Conservation (phyloP, 2,888 invertebrate species). For the Drosophila suboccidentalis region DNA sequence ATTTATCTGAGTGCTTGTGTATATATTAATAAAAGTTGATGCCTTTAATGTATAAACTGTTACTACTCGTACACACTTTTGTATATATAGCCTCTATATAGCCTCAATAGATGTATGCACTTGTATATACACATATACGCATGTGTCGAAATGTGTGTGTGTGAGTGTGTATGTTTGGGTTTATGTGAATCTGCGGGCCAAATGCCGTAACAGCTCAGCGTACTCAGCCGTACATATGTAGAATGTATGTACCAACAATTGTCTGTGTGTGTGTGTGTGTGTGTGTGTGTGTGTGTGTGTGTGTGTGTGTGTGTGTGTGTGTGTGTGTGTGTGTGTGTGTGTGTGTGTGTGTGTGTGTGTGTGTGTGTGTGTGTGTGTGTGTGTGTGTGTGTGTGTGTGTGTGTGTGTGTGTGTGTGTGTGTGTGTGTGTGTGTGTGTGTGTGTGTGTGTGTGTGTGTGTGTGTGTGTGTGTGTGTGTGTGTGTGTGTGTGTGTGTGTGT, state of each 20-base stretch:
- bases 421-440: constrained; percentile 17
- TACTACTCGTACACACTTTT: constrained; percentile 56
- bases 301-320: constrained; percentile 21
- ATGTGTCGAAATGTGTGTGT: constrained; percentile 17
- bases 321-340: constrained; percentile 17
- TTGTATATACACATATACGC: constrained; percentile 46
- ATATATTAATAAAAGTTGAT: constrained; percentile 61
- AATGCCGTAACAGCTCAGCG: constrained; percentile 36
- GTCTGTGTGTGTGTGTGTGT: constrained; percentile 30
- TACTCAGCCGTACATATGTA: constrained; percentile 72
- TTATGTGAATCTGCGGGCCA: constrained; percentile 34
- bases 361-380: constrained; percentile 16
- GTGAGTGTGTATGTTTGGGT: constrained; percentile 1
- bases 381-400: constrained; percentile 18
- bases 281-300: too few relatives aligned
- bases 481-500: constrained; percentile 21
- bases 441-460: constrained; percentile 19
- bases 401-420: constrained; percentile 20
- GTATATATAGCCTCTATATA: constrained; percentile 48
- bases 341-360: constrained; percentile 20
- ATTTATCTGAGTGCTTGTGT: constrained; percentile 31
- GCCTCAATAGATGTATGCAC: constrained; percentile 50
- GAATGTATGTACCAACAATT: constrained; percentile 77
- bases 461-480: constrained; percentile 16
- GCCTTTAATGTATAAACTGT: constrained; percentile 69